Conservation (phyloP, 1,140 invertebrate species). For the Meloidogyne floridensis region DNA sequence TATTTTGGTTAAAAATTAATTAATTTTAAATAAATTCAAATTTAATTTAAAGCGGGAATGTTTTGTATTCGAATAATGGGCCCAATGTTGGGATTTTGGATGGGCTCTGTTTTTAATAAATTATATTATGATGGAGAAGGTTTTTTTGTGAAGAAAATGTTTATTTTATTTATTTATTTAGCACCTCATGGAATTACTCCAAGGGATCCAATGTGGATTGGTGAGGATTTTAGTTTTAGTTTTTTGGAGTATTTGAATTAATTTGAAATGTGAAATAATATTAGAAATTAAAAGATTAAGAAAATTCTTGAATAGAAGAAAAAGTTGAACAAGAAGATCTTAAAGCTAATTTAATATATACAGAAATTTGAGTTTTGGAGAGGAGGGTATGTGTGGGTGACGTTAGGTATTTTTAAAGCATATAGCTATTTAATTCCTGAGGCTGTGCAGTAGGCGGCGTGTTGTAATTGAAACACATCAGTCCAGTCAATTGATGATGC, state of each 20-base stretch:
- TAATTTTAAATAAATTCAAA: neutral
- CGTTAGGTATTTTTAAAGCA: no score
- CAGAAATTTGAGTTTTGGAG: no score
- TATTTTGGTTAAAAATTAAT: conserved; percentile 46
- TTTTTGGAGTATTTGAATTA: neutral
- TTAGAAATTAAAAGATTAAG: no score
- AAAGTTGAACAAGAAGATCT: no score
- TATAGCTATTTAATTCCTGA: no score
- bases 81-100: conserved; percentile 61
- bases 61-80: conserved; percentile 64
- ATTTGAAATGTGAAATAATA: no score
- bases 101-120: conserved; percentile 61
- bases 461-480: no score
- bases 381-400: no score
- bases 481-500: no score
- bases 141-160: conserved; percentile 40
- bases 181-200: conserved; percentile 48
- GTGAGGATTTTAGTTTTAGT: conserved; percentile 7
- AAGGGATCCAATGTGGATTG: conserved; percentile 58
- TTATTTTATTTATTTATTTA: conserved; percentile 33
- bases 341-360: no score
- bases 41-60: conserved; percentile 57
- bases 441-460: no score
- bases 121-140: conserved; percentile 61
- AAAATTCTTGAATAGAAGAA: no score